These are phyloP conservation scores for Ectemnius lituratus DNA, from an alignment of 2,888 invertebrate species.

Conservation along the genomic window DNA sequence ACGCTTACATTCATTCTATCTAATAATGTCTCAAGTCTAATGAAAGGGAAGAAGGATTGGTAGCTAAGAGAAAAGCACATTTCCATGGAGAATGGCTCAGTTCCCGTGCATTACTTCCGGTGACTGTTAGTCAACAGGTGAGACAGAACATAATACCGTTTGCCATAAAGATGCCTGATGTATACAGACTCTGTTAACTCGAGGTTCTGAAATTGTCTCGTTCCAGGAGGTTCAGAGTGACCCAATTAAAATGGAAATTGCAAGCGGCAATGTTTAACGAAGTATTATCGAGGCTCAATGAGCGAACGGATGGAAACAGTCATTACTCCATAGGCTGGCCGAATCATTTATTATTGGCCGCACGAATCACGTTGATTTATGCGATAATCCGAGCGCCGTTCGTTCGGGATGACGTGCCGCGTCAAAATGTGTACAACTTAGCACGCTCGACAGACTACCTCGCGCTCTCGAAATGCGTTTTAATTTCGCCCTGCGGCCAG, in stretches of 20 bases:
- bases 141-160: not conserved
- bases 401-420: not conserved
- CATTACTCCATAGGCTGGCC: not conserved
- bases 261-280: conserved; percentile 7
- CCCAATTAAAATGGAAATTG: conserved; percentile 7
- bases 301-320: not conserved
- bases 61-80: too few relatives aligned
- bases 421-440: not conserved
- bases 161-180: not conserved
- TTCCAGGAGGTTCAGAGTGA: not conserved
- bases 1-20: too few relatives aligned
- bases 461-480: not conserved
- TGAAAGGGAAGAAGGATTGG: too few relatives aligned
- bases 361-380: not conserved
- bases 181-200: not conserved
- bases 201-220: not conserved
- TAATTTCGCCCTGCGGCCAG: not conserved
- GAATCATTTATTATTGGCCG: conserved; percentile 1
- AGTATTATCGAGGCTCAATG: conserved; percentile 1
- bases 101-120: not conserved
- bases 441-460: not conserved
- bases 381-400: not conserved
- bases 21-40: too few relatives aligned
- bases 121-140: conserved; percentile 1
- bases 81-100: not conserved